Evolutionary conservation across 2,797 vertebrate species (phyloP).

Genomic region (Oreochromis mossambicus): DNA sequence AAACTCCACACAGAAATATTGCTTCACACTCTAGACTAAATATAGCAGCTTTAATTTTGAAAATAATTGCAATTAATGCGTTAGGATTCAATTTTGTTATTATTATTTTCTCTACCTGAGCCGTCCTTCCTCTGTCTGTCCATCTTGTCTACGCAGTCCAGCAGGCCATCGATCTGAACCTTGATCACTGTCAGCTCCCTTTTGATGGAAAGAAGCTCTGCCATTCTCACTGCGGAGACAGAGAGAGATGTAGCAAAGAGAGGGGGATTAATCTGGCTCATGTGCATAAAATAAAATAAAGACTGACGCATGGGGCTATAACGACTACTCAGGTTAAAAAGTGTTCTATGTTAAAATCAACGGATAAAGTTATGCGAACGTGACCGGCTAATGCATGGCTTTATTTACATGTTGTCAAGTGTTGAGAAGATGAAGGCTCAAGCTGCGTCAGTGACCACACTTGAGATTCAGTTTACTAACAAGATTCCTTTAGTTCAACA

Average conservation of each 20-base stretch:
- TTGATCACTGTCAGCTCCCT: slow-evolving; percentile 69
- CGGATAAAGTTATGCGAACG: neutral
- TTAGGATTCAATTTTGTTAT: neutral
- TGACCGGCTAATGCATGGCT: rapidly evolving
- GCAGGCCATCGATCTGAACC: slow-evolving; percentile 69
- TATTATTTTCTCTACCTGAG: slow-evolving; percentile 37
- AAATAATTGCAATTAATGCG: neutral
- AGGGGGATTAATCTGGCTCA: neutral
- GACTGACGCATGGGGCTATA: neutral
- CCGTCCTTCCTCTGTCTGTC: slow-evolving; percentile 57
- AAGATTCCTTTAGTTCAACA: neutral
- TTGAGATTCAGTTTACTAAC: neutral
- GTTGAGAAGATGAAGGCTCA: neutral
- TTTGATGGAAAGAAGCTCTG: slow-evolving; percentile 67
- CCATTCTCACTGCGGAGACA: slow-evolving; percentile 60
- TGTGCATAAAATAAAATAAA: neutral
- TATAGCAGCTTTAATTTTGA: neutral
- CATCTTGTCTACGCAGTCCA: slow-evolving; percentile 71
- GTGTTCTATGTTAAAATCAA: neutral
- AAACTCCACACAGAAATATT: neutral
- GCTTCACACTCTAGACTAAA: neutral
- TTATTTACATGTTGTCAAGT: neutral
- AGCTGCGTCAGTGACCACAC: neutral
- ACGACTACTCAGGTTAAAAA: rapidly evolving
- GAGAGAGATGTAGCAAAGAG: neutral